phyloP scores from a whole-genome alignment of 2,888 invertebrate species.

The Euproctis similis region DNA sequence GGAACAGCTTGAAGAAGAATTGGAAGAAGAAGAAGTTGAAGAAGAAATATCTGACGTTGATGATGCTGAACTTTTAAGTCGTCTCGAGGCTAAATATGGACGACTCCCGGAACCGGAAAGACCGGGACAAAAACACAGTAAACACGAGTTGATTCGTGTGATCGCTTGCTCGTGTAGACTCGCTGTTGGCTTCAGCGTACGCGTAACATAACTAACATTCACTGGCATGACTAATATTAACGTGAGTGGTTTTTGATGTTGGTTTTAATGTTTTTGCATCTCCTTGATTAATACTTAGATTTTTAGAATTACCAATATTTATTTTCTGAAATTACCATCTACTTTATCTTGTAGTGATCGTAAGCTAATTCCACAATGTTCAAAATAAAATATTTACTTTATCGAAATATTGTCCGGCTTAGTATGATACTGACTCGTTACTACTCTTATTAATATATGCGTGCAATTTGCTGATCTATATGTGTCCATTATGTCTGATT shows the following conservation, averaged over 20 bases:
- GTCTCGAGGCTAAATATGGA: constrained; percentile 84
- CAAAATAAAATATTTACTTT: no score
- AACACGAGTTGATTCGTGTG: constrained; percentile 32
- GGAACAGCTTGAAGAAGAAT: constrained; percentile 66
- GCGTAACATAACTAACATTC: constrained; percentile 46
- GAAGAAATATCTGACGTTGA: constrained; percentile 79
- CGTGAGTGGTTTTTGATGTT: constrained; percentile 43
- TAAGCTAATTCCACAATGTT: no score
- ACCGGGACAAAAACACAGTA: constrained; percentile 67
- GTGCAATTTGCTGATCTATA: no score
- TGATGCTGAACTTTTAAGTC: constrained; percentile 80
- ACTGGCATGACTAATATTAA: constrained; percentile 54
- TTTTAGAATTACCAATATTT: no score
- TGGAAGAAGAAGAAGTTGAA: constrained; percentile 64
- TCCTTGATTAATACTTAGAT: no score
- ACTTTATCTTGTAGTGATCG: no score
- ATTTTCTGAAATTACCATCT: no score
- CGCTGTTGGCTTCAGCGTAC: constrained; percentile 34
- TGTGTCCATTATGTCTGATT: no score
- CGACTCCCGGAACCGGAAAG: constrained; percentile 76
- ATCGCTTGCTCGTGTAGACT: constrained; percentile 25
- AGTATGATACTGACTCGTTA: no score
- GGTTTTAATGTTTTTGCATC: no score
- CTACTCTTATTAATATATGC: no score
- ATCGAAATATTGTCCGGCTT: no score